Conservation (phyloP, 2,888 invertebrate species). For the Acholoe squamosa region DNA sequence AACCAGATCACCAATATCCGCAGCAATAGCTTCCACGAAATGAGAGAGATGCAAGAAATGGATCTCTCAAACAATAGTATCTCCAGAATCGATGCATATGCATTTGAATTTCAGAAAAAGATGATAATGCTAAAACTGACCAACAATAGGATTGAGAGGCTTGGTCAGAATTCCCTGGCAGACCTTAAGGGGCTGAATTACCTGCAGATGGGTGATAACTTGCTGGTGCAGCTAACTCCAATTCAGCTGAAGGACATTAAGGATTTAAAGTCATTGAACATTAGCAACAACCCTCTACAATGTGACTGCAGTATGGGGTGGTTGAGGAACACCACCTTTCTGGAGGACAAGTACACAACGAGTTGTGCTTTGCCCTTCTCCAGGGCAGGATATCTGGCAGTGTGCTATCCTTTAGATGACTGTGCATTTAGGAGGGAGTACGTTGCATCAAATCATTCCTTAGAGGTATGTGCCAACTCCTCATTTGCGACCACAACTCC, state of each 20-base stretch:
- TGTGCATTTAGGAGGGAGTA: constrained; percentile 20
- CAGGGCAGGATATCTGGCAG: constrained; percentile 28
- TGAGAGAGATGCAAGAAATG: constrained; percentile 56
- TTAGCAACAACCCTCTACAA: constrained; percentile 47
- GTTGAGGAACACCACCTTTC: constrained; percentile 36
- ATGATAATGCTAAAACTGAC: constrained; percentile 55
- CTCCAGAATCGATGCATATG: constrained; percentile 32
- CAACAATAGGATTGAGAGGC: background rate
- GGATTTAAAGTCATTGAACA: constrained; percentile 50
- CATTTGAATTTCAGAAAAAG: constrained; percentile 46
- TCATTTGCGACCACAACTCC: background rate
- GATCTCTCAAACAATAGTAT: constrained; percentile 54
- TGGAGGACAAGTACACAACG: constrained; percentile 48
- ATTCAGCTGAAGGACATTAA: constrained; percentile 9
- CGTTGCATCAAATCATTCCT: background rate
- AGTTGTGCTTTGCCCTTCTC: constrained; percentile 23
- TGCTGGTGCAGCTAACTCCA: background rate
- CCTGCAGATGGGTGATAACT: constrained; percentile 53
- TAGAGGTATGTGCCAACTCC: background rate
- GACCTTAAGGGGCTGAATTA: constrained; percentile 28
- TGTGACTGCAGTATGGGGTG: constrained; percentile 62
- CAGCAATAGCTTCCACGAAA: constrained; percentile 50
- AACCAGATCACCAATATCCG: constrained; percentile 23
- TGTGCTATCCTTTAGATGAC: constrained; percentile 53
- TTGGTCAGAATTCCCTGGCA: constrained; percentile 23